phyloP scores from a whole-genome alignment of 2,888 invertebrate genomes.

The Campoletis raptor region DNA sequence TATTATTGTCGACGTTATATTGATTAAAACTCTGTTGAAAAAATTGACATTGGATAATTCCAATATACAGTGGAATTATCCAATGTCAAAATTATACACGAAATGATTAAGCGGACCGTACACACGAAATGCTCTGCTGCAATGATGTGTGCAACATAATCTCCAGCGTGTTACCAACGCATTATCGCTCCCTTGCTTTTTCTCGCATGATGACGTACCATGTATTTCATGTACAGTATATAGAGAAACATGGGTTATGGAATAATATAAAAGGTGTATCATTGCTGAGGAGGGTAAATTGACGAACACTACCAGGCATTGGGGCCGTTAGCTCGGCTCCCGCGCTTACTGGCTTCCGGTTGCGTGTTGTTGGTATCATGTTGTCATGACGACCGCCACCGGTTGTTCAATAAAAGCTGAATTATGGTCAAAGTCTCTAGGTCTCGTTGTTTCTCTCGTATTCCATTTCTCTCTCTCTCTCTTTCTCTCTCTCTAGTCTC shows the following conservation, averaged over 20 bases:
- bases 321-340: constrained; percentile 24
- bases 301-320: constrained; percentile 58
- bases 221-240: constrained; percentile 5
- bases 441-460: constrained; percentile 22
- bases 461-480: neutral
- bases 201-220: constrained; percentile 34
- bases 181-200: constrained; percentile 16
- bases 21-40: neutral
- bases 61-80: neutral
- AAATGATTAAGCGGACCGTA: neutral
- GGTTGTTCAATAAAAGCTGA: constrained; percentile 81
- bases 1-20: neutral
- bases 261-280: constrained; percentile 47
- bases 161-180: neutral
- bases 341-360: constrained; percentile 70
- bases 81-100: neutral
- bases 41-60: neutral
- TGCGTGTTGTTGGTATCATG: constrained; percentile 79
- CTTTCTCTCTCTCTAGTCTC: too few relatives aligned
- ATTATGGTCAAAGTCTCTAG: constrained; percentile 76
- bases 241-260: constrained; percentile 6
- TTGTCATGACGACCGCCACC: constrained; percentile 79
- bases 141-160: neutral
- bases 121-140: neutral
- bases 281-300: constrained; percentile 39